phyloP scores from a whole-genome alignment of 2,113 vertebrate genomes.

The Hystrix brachyura region DNA sequence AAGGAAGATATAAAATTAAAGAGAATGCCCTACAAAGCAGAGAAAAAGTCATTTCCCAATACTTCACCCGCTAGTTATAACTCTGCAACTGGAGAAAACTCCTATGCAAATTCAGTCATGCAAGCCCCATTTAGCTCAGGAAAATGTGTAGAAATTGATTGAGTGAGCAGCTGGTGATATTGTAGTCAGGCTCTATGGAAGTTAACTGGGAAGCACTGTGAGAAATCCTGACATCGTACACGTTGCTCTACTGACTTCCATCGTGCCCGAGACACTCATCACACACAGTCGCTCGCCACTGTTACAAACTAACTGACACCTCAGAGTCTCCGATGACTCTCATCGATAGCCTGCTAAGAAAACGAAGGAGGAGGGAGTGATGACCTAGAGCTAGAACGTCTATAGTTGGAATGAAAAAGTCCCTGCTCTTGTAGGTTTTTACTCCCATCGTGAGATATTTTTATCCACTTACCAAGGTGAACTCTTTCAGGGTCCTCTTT shows the following conservation, averaged over 20 bases:
- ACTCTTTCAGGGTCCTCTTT: background rate
- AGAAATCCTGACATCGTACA: conserved; percentile 81
- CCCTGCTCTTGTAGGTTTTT: background rate
- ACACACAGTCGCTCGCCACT: conserved; percentile 48
- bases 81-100: conserved; percentile 78
- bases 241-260: conserved; percentile 80
- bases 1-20: conserved; percentile 59
- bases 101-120: conserved; percentile 83
- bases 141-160: conserved; percentile 83
- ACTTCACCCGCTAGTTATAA: conserved; percentile 71
- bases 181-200: conserved; percentile 83
- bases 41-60: conserved; percentile 65
- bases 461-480: background rate
- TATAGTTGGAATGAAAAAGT: conserved; percentile 56
- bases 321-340: conserved; percentile 60
- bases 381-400: conserved; percentile 32
- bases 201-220: conserved; percentile 83
- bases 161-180: conserved; percentile 85
- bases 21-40: conserved; percentile 58
- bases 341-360: conserved; percentile 68
- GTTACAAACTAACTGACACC: conserved; percentile 74
- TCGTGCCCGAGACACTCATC: conserved; percentile 81
- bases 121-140: conserved; percentile 82
- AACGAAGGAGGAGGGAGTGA: background rate
- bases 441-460: conserved; percentile 35